phyloP scores from a whole-genome alignment of 2,113 vertebrate genomes.

The Cervus canadensis region DNA sequence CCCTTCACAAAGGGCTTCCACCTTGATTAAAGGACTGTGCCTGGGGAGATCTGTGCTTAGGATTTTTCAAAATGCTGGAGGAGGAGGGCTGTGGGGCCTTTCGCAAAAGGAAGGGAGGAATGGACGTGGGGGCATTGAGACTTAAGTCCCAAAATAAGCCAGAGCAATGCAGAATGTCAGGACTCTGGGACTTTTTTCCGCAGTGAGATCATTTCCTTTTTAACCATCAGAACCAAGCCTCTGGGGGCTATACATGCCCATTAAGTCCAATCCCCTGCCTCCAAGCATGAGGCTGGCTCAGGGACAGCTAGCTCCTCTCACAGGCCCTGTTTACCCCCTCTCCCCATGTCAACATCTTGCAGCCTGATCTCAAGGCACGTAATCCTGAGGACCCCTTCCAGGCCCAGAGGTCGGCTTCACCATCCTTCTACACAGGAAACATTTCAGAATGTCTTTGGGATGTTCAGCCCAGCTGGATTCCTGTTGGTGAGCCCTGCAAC shows the following conservation, averaged over 20 bases:
- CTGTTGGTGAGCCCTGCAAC: background rate
- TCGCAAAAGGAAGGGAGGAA: background rate
- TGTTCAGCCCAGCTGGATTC: background rate
- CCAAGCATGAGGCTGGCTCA: accelerated
- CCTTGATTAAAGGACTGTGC: conserved; percentile 55
- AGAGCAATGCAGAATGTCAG: background rate
- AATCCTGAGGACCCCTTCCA: background rate
- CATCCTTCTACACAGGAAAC: background rate
- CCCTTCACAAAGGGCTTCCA: conserved; percentile 58
- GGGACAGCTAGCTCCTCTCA: background rate
- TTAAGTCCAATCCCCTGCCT: background rate
- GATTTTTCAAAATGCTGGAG: conserved; percentile 27
- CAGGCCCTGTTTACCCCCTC: background rate
- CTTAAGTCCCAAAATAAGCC: background rate
- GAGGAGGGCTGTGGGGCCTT: background rate
- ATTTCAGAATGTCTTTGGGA: background rate
- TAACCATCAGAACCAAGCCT: background rate
- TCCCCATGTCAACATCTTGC: accelerated
- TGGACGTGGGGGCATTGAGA: background rate
- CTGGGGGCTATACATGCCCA: background rate
- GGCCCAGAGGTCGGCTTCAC: background rate
- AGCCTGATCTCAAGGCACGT: background rate
- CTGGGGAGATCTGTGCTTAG: conserved; percentile 16
- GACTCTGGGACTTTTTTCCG: background rate
- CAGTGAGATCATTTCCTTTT: background rate